phyloP scores from a whole-genome alignment of 2,113 vertebrate species.

The Proteles cristata region DNA sequence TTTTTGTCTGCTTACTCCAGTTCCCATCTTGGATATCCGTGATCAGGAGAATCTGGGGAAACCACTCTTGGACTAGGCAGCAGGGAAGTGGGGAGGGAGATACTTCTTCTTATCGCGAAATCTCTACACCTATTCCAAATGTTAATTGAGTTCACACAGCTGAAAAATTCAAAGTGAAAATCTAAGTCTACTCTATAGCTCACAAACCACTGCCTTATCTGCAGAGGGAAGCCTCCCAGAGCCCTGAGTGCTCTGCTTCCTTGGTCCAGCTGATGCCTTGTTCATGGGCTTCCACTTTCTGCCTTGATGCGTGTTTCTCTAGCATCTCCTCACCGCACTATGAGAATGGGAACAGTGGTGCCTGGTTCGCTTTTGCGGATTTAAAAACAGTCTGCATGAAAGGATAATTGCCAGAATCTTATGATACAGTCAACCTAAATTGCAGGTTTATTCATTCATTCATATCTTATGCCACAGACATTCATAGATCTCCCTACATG shows the following conservation, averaged over 20 bases:
- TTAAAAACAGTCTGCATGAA: neutral
- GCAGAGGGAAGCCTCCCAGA: neutral
- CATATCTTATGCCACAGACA: neutral
- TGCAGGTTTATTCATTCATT: neutral
- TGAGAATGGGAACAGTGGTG: neutral
- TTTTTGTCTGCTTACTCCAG: neutral
- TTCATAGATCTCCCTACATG: neutral
- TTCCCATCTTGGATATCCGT: neutral
- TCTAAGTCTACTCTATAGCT: neutral
- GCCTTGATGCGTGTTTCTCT: neutral
- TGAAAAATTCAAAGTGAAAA: slow-evolving; percentile 44
- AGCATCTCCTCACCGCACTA: accelerated
- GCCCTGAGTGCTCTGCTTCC: neutral
- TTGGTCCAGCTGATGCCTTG: accelerated
- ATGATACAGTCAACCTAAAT: neutral
- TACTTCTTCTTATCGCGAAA: neutral
- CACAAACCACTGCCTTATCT: neutral
- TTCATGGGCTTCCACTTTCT: neutral
- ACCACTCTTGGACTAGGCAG: neutral
- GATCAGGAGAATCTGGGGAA: neutral
- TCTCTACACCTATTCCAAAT: neutral
- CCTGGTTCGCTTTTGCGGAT: neutral
- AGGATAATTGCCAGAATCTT: neutral
- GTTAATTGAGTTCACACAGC: slow-evolving; percentile 39
- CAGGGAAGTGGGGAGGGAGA: neutral